Evolutionary conservation across 2,888 invertebrate genomes (phyloP).

Genomic region (Loripinus fragilis): DNA sequence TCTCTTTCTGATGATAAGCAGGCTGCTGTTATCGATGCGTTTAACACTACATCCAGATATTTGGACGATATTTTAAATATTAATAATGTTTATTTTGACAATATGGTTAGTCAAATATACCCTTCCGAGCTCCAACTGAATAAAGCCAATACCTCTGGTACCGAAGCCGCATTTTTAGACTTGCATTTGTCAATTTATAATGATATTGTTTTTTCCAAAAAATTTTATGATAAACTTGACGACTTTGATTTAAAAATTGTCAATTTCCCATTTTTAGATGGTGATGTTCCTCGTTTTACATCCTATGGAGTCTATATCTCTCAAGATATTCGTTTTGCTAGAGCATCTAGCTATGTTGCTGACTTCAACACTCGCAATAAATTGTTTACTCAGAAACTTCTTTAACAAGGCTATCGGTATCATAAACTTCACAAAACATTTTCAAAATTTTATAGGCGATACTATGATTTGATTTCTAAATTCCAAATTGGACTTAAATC

Average conservation of each 20-base stretch:
- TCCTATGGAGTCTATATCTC: neutral
- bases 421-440: neutral
- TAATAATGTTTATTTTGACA: too few relatives aligned
- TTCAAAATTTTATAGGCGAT: neutral
- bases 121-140: too few relatives aligned
- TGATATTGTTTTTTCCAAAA: too few relatives aligned
- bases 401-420: neutral
- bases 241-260: neutral
- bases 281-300: neutral
- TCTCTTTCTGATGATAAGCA: too few relatives aligned
- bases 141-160: too few relatives aligned
- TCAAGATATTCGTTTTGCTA: neutral
- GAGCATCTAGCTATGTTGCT: neutral
- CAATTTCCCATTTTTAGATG: neutral
- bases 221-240: neutral
- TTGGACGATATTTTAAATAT: too few relatives aligned
- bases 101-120: too few relatives aligned
- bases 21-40: too few relatives aligned
- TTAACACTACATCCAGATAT: too few relatives aligned
- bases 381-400: neutral
- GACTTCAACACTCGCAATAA: neutral
- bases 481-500: neutral
- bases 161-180: too few relatives aligned
- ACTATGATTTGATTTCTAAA: neutral
- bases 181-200: too few relatives aligned